phyloP scores from a whole-genome alignment of 2,888 invertebrate genomes.

The Mycogona germanica region DNA sequence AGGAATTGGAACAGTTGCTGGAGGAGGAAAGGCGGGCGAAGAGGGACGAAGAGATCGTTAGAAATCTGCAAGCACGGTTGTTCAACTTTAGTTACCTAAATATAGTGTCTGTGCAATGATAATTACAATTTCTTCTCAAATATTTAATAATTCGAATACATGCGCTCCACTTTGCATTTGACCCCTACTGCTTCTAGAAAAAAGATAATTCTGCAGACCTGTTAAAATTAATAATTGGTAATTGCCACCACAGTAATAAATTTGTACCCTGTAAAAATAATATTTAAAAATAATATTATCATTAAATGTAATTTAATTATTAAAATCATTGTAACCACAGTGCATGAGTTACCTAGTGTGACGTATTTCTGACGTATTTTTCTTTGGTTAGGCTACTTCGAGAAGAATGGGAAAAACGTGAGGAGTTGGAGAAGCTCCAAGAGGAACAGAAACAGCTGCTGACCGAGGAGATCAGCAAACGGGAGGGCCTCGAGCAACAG shows the following conservation, averaged over 20 bases:
- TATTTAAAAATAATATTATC: neutral
- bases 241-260: too few species aligned
- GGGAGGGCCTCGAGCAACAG: slow-evolving; percentile 56
- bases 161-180: too few species aligned
- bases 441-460: slow-evolving; percentile 58
- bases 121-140: too few species aligned
- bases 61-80: slow-evolving; percentile 36
- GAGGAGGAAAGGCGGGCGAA: slow-evolving; percentile 75
- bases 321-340: slow-evolving; percentile 2
- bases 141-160: too few species aligned
- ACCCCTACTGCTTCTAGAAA: too few species aligned
- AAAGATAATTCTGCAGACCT: too few species aligned
- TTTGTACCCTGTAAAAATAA: neutral
- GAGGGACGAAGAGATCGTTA: slow-evolving; percentile 64
- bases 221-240: too few species aligned
- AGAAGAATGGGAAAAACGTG: slow-evolving; percentile 73
- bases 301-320: neutral
- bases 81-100: too few species aligned
- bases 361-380: too few species aligned
- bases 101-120: too few species aligned
- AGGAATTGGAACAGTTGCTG: slow-evolving; percentile 53
- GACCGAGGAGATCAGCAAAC: slow-evolving; percentile 58
- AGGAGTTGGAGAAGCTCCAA: slow-evolving; percentile 65
- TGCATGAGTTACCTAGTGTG: too few species aligned
- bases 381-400: slow-evolving; percentile 45